Percentiles rank a stretch among this genome's conserved stretches.
phyloP scores from a whole-genome alignment of 2,888 invertebrate species.

The Meta bourneti region DNA sequence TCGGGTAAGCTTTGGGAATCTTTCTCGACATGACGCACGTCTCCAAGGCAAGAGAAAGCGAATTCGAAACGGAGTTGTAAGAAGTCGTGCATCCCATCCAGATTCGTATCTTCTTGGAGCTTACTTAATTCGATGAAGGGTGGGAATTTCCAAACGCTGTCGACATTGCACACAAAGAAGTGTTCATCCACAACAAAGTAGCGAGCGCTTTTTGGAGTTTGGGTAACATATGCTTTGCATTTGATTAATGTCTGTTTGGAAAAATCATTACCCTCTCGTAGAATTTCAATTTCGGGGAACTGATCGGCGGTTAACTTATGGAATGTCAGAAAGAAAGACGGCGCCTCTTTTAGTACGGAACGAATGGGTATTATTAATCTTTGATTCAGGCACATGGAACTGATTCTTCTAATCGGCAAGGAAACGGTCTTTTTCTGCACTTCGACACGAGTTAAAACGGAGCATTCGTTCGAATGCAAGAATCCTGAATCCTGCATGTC shows the following conservation, averaged over 20 bases:
- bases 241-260: neutral
- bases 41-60: slow-evolving; percentile 16
- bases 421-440: neutral
- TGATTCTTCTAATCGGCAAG: neutral
- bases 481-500: neutral
- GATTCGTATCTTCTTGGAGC: neutral
- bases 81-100: neutral
- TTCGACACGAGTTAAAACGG: neutral
- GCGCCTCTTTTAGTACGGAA: neutral
- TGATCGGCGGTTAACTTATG: neutral
- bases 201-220: neutral
- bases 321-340: neutral
- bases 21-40: neutral
- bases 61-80: neutral
- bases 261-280: neutral
- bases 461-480: neutral
- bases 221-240: neutral
- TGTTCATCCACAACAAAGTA: neutral
- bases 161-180: neutral
- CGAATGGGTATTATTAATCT: neutral
- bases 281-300: neutral
- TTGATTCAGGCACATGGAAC: neutral
- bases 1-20: too few species aligned
- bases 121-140: slow-evolving; percentile 3
- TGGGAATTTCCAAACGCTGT: neutral